A percentile compares a stretch with the other conserved stretches of the same genome.
phyloP scores from a whole-genome alignment of 2,113 vertebrate species.

The Pseudonaja textilis region DNA sequence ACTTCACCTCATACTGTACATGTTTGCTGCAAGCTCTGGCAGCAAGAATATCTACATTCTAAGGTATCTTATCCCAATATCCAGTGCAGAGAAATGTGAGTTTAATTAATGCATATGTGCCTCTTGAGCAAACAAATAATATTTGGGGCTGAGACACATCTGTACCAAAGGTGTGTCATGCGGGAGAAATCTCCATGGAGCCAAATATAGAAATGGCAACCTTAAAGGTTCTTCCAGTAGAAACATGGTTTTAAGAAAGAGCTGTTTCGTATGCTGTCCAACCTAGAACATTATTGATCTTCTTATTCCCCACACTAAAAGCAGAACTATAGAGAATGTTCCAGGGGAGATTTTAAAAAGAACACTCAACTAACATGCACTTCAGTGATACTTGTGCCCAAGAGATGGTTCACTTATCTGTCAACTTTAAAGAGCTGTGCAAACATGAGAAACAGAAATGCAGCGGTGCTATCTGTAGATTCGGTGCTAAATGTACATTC shows the following conservation, averaged over 20 bases:
- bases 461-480: background rate
- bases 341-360: background rate
- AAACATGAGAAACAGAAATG: background rate
- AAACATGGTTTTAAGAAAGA: background rate
- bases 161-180: background rate
- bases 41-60: background rate
- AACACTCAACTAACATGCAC: background rate
- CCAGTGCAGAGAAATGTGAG: background rate
- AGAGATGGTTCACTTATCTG: background rate
- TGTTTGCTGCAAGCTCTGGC: background rate
- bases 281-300: background rate
- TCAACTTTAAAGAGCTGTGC: background rate
- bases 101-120: background rate
- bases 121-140: background rate
- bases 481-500: too few relatives aligned
- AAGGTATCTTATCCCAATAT: background rate
- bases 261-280: background rate
- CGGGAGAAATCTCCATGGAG: background rate
- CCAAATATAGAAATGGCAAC: background rate
- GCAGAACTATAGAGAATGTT: background rate
- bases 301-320: background rate
- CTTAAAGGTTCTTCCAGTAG: background rate
- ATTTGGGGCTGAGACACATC: background rate
- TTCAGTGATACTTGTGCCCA: background rate
- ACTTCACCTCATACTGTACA: background rate